These are phyloP conservation scores for Drosophila bipectinata DNA, from an alignment of 1,140 invertebrate species.

Conservation along the genomic window DNA sequence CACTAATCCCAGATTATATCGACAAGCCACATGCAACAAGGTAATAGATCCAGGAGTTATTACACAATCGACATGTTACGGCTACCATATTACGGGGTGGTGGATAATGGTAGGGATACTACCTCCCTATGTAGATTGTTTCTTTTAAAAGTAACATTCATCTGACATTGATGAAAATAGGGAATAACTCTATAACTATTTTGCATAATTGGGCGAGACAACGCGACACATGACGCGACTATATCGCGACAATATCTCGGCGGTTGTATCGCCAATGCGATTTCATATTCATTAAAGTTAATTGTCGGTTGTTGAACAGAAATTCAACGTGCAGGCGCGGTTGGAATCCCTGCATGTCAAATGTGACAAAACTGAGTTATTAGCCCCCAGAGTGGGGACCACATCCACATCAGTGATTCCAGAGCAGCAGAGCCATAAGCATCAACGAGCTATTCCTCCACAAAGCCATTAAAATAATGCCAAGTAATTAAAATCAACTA, in stretches of 20 bases:
- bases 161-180: slow-evolving; percentile 41
- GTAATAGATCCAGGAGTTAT: not conserved
- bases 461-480: slow-evolving; percentile 68
- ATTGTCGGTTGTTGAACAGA: slow-evolving; percentile 46
- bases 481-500: slow-evolving; percentile 71
- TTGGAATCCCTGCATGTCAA: slow-evolving; percentile 38
- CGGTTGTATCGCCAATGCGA: slow-evolving; percentile 43
- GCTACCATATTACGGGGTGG: not conserved
- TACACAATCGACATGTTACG: not conserved
- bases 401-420: slow-evolving; percentile 20
- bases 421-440: slow-evolving; percentile 21
- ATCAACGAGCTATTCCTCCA: slow-evolving; percentile 33
- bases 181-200: slow-evolving; percentile 30
- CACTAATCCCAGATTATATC: slow-evolving; percentile 23
- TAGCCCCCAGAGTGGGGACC: not conserved
- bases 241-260: slow-evolving; percentile 39
- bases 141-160: slow-evolving; percentile 26
- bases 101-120: not conserved
- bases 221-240: slow-evolving; percentile 20
- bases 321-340: too few species aligned
- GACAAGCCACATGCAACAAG: slow-evolving; percentile 15
- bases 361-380: slow-evolving; percentile 32
- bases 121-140: not conserved
- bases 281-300: slow-evolving; percentile 72
- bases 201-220: slow-evolving; percentile 53